Base-by-base conservation (phyloP, 2,888 invertebrate genomes). In the Heliothis peltigera region DNA sequence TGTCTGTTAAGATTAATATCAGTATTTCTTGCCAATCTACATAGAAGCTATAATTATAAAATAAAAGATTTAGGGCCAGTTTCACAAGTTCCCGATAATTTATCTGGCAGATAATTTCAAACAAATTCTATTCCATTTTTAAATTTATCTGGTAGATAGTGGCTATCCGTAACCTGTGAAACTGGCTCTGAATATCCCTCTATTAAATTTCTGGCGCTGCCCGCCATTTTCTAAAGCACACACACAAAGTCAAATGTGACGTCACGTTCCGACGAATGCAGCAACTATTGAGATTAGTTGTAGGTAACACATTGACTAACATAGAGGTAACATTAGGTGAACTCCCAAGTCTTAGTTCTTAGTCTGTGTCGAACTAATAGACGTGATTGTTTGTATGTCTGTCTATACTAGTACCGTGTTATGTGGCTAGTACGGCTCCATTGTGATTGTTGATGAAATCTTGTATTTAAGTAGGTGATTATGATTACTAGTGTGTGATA, bases 381-480 rank as follows among this genome's bases (percentile, higher is more conserved):
- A 48, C 48, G 53, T 70, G 46, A 67, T 54, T 71, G 64, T 72
- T 72, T 51, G 55, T 54, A 68, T 64, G 44, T 60, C 44, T 63
- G 59, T 75, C 72, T 64, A 58, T 54, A 49, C 44, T 64, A 61
- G 55, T 55, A 54, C 60, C 60, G 53, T 77, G 65, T 58, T 59
- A 43, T 54, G 70, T 67, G 61, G 60, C 68, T 53, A 53, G 60
- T 77, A 59, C 51, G 64, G 44, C 46, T 21, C 66, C 58, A 53
- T 61, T 49, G 48, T 67, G 71, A 70, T 78, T 80, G 75, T 73
- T 69, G 70, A 75, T 82, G 78, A 81, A 81, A 84, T 79, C 75
- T 74, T 87, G 87, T 90, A 88, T 87, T 88, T 87, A 89, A 87
- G 82, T 89, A 89, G 79, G 75, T 79, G 70, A 65, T 55, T 69